Evolutionary conservation across 1,140 invertebrate species (phyloP).

Genomic region (Apocrypta bakeri): DNA sequence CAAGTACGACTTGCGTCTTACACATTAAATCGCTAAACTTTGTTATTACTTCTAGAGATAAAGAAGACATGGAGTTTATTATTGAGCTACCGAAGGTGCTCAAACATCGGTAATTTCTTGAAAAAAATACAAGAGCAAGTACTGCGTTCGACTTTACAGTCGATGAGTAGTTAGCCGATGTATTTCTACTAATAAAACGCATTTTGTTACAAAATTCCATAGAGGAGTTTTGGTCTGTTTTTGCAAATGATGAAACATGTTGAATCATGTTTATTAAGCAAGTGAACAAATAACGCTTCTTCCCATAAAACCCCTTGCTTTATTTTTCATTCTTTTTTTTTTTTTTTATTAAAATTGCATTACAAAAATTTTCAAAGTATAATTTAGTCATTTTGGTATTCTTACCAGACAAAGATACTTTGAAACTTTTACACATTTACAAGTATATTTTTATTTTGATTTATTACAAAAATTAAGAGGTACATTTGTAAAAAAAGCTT

Average conservation of each 20-base stretch:
- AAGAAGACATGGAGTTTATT: conserved; percentile 67
- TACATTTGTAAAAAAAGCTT: conserved; percentile 50
- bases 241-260: conserved; percentile 44
- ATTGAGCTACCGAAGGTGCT: conserved; percentile 60
- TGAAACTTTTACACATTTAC: conserved; percentile 48
- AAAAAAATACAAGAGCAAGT: conserved; percentile 53
- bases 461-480: conserved; percentile 43
- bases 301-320: conserved; percentile 48
- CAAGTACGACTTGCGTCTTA: conserved; percentile 54
- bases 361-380: conserved; percentile 50
- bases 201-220: conserved; percentile 67
- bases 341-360: conserved; percentile 41
- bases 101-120: conserved; percentile 54
- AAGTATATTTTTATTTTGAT: conserved; percentile 48
- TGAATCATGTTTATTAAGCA: conserved; percentile 48
- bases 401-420: conserved; percentile 28
- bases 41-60: conserved; percentile 54
- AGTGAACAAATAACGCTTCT: conserved; percentile 40
- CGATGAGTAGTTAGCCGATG: conserved; percentile 64
- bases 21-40: conserved; percentile 63
- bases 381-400: conserved; percentile 11
- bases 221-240: conserved; percentile 55
- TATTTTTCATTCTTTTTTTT: conserved; percentile 45
- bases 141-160: conserved; percentile 58
- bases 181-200: conserved; percentile 69